Conservation (phyloP, 2,797 vertebrate genomes). For the Rhinichthys osculus region DNA sequence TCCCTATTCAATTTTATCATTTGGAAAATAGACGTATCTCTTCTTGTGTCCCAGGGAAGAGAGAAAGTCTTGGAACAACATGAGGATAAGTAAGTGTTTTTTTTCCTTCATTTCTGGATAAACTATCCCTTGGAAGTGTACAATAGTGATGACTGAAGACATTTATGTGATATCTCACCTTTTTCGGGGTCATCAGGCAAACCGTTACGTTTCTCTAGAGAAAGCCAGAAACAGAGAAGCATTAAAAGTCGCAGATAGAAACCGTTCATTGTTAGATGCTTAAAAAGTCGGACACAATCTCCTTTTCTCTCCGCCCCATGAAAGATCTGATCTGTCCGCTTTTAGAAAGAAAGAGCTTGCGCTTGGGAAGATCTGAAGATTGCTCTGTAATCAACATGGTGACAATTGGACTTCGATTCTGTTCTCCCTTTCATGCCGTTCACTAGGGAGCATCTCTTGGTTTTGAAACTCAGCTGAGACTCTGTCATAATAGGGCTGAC, state of each 20-base stretch:
- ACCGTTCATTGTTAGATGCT: conserved; percentile 69
- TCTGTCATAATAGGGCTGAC: conserved; percentile 68
- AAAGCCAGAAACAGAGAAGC: conserved; percentile 47
- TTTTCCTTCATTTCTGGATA: not conserved
- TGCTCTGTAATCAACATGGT: conserved; percentile 78
- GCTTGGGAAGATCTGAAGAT: conserved; percentile 81
- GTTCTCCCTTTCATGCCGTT: conserved; percentile 72
- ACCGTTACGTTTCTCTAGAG: conserved; percentile 38
- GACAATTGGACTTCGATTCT: conserved; percentile 73
- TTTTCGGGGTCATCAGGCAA: conserved; percentile 17
- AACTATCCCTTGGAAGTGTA: not conserved
- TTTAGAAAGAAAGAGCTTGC: conserved; percentile 70
- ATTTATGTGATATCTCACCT: conserved; percentile 38
- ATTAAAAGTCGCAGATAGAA: conserved; percentile 66
- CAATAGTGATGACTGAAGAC: not conserved
- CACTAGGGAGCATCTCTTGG: conserved; percentile 74
- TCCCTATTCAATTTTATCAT: not conserved
- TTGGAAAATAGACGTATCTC: not conserved
- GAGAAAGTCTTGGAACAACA: not conserved
- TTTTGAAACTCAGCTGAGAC: conserved; percentile 69
- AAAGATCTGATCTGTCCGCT: conserved; percentile 71
- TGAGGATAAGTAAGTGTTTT: not conserved
- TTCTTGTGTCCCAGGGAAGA: not conserved
- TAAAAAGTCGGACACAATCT: conserved; percentile 68
- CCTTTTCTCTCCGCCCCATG: conserved; percentile 65